Conservation (phyloP, 2,113 vertebrate species). For the Hyla sarda region DNA sequence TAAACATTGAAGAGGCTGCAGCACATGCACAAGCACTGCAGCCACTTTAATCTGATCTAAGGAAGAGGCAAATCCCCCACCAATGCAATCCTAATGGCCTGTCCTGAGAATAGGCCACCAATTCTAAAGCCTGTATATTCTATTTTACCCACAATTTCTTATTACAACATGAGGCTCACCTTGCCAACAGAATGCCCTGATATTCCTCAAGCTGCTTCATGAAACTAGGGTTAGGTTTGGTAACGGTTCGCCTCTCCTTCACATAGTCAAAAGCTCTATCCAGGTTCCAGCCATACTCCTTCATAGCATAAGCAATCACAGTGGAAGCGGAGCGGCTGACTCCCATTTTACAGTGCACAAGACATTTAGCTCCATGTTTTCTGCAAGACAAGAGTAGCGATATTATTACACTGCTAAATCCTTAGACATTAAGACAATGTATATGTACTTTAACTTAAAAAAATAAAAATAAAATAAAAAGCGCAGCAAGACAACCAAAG, state of each 20-base stretch:
- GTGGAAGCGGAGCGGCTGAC: conserved; percentile 97
- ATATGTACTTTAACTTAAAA: too few species aligned
- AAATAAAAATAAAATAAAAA: too few species aligned
- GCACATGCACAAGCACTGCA: too few species aligned
- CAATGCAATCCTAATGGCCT: too few species aligned
- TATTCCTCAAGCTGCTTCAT: conserved; percentile 98
- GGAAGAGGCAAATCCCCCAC: too few species aligned
- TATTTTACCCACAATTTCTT: too few species aligned
- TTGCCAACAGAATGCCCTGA: conserved; percentile 96
- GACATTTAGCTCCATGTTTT: conserved; percentile 93
- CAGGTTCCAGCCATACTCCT: conserved; percentile 97
- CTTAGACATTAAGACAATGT: background rate
- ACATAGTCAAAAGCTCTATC: conserved; percentile 91
- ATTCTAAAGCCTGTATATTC: too few species aligned
- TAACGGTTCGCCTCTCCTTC: conserved; percentile 89
- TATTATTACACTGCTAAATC: background rate
- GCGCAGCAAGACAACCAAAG: too few species aligned
- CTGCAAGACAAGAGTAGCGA: conserved; percentile 65
- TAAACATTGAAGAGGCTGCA: too few species aligned
- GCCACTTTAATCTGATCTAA: too few species aligned
- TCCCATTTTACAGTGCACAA: conserved; percentile 99
- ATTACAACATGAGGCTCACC: conserved; percentile 71
- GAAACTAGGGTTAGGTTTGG: conserved; percentile 96
- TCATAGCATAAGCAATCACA: conserved; percentile 97
- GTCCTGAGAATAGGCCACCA: too few species aligned